Evolutionary conservation across 2,797 vertebrate genomes (phyloP).

Genomic region (Oophaga sylvatica): DNA sequence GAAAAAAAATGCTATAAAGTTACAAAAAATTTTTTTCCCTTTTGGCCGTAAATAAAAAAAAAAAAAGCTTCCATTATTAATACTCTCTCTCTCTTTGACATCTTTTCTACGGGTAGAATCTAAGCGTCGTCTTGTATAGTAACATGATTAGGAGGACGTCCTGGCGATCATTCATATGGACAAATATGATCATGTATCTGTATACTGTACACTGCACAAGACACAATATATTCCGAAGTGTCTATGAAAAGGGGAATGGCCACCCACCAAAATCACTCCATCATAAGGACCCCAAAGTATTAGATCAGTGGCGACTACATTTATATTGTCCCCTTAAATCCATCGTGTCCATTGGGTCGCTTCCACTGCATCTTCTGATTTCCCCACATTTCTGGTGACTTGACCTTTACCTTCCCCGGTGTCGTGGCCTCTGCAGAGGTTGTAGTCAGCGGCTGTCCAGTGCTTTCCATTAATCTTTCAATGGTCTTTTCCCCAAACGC

Average conservation of each 20-base stretch:
- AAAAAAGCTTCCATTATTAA: not conserved
- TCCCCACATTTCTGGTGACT: not conserved
- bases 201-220: not conserved
- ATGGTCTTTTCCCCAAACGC: not conserved
- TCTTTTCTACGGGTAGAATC: not conserved
- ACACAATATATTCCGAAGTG: not conserved
- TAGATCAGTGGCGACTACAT: not conserved
- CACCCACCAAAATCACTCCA: not conserved
- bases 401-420: not conserved
- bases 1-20: constrained; percentile 58
- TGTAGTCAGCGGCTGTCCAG: too few relatives aligned
- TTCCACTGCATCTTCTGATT: not conserved
- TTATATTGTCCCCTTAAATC: not conserved
- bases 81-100: not conserved
- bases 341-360: not conserved
- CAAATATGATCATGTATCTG: not conserved
- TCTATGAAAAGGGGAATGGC: not conserved
- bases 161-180: not conserved
- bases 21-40: not conserved
- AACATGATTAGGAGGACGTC: constrained; percentile 1
- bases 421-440: not conserved
- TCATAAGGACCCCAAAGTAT: not conserved
- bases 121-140: not conserved
- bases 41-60: not conserved
- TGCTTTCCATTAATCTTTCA: not conserved